Base-by-base conservation (phyloP, 2,113 vertebrate genomes). In the Ceyx cyanopectus region DNA sequence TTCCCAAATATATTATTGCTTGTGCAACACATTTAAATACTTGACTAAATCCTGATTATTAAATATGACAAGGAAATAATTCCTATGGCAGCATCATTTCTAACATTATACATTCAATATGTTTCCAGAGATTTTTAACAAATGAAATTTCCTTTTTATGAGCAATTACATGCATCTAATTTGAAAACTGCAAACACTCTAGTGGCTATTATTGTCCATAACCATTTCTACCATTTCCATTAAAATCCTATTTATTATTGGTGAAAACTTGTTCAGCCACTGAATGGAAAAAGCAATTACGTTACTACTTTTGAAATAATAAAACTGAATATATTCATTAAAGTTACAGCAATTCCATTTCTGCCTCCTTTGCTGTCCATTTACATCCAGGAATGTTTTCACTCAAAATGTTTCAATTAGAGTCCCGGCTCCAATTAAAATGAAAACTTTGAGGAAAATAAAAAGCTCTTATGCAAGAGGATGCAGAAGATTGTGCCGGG, bases 91-190 rank as follows among this genome's bases (percentile, higher is more conserved):
- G 79, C 51, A 61, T 34, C n/a, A 22, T 87, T 93, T 87, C 85
- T 80, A 89, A 43, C 9, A 6, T 62, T 70, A 68, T 13, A 45
- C 53, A 58, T 88, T 94, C 73, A 76, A 17, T 90, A 83, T 61
- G 85, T 87, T 96, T 85, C 65, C 75, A 87, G 81, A 93, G 89
- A 92, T 92, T 96, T 91, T 94, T 94, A 95, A 96, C 84, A 96
- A 93, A 69, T 58, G 74, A 96, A 96, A 96, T 93, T 97, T 97
- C 87, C 92, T 95, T 96, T 95, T 97, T 97, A 98, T 96, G 86
- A 98, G 92, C 97, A 95, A 97, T 78, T 94, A 90, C 72, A 77
- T 63, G 61, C 78, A 89, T 93, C 69, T 90, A 84, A 96, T 96
- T 96, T 87, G 97, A 87, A 93, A 89, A 95, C 65, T 83, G 94